Evolutionary conservation across 2,888 invertebrate species (phyloP), one percentile per base, ranked within the genome.

Genomic region (Cosmia trapezina): DNA sequence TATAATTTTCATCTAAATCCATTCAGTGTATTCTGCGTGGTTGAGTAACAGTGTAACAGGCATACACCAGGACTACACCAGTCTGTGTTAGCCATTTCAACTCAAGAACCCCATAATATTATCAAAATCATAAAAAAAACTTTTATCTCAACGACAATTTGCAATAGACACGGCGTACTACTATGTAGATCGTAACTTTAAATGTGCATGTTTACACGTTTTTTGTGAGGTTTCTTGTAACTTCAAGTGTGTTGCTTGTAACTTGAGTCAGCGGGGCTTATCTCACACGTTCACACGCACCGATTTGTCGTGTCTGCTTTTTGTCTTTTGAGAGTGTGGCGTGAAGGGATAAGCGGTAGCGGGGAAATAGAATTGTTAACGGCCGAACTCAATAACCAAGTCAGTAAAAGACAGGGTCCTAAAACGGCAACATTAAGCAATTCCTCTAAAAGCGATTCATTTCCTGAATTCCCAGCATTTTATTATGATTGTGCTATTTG

Each of bases 261-360:
- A 89, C 81, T 83, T 83, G 87, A 85, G 84, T 76, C 86, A 45
- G 73, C 43, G 67, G 57, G 71, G 74, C 83, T 92, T 93, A 91
- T 93, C 93, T 90, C 81, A 64, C 85, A 73, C 87, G 92, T 94
- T 94, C 94, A 93, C 94, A 94, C 93, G 93, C 88, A 88, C 84
- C 82, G 86, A 89, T 89, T 89, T 88, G 86, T 81, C 84, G 87
- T 81, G 91, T 91, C 93, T 93, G 93, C 87, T 91, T 92, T 92
- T 89, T 90, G 89, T 93, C 90, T 86, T 81, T 56, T 56, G 33
- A 51, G 22, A 56, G 69, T 65, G 51, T 75, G 74, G 87, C 67
- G 14, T 54, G 76, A 70, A 86, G 77, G 28, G 1, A 74, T 60
- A 67, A 72, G 84, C 65, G 57, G 45, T 53, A 70, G 86, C 81